Base-by-base conservation (phyloP, 2,113 vertebrate species). In the Vimba vimba region DNA sequence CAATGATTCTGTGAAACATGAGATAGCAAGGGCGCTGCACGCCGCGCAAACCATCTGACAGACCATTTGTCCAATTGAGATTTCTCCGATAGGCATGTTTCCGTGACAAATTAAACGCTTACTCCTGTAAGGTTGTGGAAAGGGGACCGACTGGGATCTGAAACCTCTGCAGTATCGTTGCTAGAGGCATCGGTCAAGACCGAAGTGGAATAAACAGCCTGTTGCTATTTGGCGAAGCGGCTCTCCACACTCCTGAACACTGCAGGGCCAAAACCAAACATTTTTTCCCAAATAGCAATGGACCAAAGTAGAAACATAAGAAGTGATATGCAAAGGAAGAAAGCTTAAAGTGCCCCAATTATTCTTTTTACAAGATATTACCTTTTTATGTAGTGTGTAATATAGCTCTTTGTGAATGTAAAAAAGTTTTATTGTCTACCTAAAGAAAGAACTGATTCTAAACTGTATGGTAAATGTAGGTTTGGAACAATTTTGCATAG, bases 1-100 rank as follows among this genome's bases (percentile, higher is more conserved):
- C 30, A 74, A 90, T 77, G 89, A 90, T 43, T 79, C 5, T 81
- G 83, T 91, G 89, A 90, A 92, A 93, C 77, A 86, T 64, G 81
- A 89, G 86, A 88, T 78, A 77, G n/a, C 75, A 77, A 88, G 68
- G 10, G 60, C n/a, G 60, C 45, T 79, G 81, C 82, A 88, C 79
- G 86, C 36, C 45, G 75, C 75, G 33, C 77, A 82, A 88, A 87
- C 87, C 71, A 86, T 90, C 85, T 73, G 84, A 92, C 89, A 90
- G 88, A 66, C 43, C 82, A 90, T 92, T 93, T 90, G 91, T 91
- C 89, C 87, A 83, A 81, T 90, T 92, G 89, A 90, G 84, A 64
- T 27, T 85, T 81, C 27, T 69, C 78, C 81, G 85, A 87, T 88
- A 81, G 30, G 86, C 76, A 57, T 79, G 75, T 76, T 90, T 90